Conservation (phyloP, 2,113 vertebrate genomes). For the Ceyx margarethae region DNA sequence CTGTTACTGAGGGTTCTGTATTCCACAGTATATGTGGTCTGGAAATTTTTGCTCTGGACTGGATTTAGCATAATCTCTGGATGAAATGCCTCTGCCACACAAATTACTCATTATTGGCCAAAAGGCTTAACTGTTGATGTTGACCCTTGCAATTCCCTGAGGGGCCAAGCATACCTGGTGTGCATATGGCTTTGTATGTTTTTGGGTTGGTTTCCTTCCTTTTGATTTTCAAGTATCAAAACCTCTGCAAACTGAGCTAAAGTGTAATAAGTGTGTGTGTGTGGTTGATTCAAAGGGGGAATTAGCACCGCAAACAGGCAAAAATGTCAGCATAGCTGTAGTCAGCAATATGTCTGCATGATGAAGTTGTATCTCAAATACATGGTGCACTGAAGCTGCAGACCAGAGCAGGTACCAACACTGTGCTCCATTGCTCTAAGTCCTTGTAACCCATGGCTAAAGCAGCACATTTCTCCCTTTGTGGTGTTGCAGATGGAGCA, state of each 20-base stretch:
- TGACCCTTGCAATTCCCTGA: not conserved
- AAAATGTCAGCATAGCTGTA: not conserved
- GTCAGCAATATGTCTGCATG: not conserved
- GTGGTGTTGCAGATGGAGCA: not conserved
- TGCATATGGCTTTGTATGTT: rapidly evolving
- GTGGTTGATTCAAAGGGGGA: not conserved
- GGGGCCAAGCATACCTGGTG: not conserved
- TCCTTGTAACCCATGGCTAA: not conserved
- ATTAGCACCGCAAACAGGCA: not conserved
- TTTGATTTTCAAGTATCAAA: not conserved
- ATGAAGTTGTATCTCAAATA: not conserved
- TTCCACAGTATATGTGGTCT: not conserved
- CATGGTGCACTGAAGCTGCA: not conserved
- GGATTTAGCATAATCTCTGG: not conserved
- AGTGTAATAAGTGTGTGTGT: not conserved
- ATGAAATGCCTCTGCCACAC: not conserved
- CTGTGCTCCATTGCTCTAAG: not conserved
- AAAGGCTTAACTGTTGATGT: not conserved
- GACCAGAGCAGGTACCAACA: not conserved
- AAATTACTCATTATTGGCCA: not conserved
- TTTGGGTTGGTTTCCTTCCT: not conserved
- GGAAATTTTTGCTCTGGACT: not conserved
- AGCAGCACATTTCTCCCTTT: not conserved
- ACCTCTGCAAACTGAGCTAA: not conserved
- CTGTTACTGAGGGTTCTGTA: not conserved